Percentiles rank a stretch among this genome's conserved stretches.
These are phyloP conservation scores for Zaprionus africanus DNA, from an alignment of 1,140 invertebrate species.

Conservation along the genomic window DNA sequence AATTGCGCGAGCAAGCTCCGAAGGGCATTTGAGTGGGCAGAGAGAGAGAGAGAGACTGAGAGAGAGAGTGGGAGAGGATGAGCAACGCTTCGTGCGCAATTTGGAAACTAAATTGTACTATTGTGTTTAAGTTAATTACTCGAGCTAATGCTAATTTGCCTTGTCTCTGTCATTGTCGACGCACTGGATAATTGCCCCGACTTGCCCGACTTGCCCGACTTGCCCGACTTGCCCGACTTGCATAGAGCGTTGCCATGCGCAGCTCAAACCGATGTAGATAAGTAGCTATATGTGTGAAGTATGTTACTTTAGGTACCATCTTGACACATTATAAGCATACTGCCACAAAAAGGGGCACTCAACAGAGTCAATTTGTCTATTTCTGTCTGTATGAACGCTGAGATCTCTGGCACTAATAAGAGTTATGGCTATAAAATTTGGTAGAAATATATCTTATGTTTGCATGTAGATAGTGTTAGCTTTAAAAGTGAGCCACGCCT, in stretches of 20 bases:
- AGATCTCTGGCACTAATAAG: no score
- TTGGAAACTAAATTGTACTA: slow-evolving; percentile 81
- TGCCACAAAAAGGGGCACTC: no score
- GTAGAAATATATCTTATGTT: no score
- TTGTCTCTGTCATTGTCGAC: slow-evolving; percentile 41
- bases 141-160: slow-evolving; percentile 80
- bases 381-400: no score
- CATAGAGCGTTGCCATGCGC: neutral
- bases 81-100: slow-evolving; percentile 61
- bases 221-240: neutral
- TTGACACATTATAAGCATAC: no score
- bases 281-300: neutral
- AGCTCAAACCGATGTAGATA: neutral
- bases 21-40: slow-evolving; percentile 3
- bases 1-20: slow-evolving; percentile 52
- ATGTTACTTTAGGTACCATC: neutral
- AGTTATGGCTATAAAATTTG: no score
- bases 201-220: neutral
- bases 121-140: slow-evolving; percentile 83
- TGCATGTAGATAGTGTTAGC: no score
- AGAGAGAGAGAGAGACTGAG: neutral
- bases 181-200: slow-evolving; percentile 56
- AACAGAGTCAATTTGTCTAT: no score
- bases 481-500: no score
- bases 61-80: neutral